phyloP scores from a whole-genome alignment of 2,888 invertebrate genomes.

The Hermodice carunculata region DNA sequence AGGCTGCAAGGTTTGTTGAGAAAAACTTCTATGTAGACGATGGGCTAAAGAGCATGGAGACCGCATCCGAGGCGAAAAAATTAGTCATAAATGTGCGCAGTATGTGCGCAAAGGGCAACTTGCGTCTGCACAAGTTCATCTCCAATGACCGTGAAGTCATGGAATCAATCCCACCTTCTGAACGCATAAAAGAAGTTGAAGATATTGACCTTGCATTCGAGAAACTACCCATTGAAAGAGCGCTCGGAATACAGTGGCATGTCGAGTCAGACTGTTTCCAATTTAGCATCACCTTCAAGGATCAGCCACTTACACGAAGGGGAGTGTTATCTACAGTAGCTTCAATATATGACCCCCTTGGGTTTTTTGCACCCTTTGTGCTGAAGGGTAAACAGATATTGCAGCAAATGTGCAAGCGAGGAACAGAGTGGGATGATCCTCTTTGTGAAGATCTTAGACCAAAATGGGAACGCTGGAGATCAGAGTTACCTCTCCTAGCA shows the following conservation, averaged over 20 bases:
- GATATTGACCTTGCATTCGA: conserved; percentile 28
- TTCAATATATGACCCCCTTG: conserved; percentile 37
- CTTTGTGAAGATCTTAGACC: conserved; percentile 28
- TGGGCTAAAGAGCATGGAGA: conserved; percentile 21
- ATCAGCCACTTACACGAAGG: conserved; percentile 28
- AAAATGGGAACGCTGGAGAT: conserved; percentile 39
- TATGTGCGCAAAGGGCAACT: conserved; percentile 25
- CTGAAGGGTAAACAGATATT: conserved; percentile 40
- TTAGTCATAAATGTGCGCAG: conserved; percentile 14
- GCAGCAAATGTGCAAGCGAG: conserved; percentile 37
- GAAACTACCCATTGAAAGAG: conserved; percentile 17
- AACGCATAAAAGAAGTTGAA: conserved; percentile 21
- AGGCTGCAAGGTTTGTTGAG: conserved; percentile 28
- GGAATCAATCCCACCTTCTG: conserved; percentile 24
- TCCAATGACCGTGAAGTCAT: conserved; percentile 34
- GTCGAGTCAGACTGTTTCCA: conserved; percentile 17
- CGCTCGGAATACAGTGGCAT: conserved; percentile 31
- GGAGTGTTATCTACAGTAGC: conserved; percentile 34
- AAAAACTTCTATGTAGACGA: conserved; percentile 37
- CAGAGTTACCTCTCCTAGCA: not conserved
- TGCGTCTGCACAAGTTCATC: conserved; percentile 39
- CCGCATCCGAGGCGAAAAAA: conserved; percentile 7
- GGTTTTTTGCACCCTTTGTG: conserved; percentile 41
- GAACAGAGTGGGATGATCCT: conserved; percentile 42
- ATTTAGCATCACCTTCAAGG: conserved; percentile 19